Conservation (phyloP, 2,888 invertebrate genomes). For the Synanthedon formicaeformis region DNA sequence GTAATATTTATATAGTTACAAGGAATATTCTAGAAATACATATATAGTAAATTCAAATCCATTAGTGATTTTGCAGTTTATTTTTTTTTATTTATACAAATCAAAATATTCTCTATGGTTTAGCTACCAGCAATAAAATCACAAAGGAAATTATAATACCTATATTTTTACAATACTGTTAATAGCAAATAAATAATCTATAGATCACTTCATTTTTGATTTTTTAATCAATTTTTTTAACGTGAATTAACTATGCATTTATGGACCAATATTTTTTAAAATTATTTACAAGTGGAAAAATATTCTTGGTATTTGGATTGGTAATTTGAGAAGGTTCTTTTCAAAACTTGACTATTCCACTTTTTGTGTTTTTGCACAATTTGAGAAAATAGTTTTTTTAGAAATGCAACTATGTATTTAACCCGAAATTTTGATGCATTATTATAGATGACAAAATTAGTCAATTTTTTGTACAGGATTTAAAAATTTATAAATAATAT, state of each 20-base stretch:
- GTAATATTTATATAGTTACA: conserved; percentile 23
- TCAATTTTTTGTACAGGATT: too few species aligned
- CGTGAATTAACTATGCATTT: background rate
- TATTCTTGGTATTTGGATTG: too few species aligned
- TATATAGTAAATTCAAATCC: conserved; percentile 50
- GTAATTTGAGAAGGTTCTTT: too few species aligned
- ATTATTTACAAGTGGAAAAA: background rate
- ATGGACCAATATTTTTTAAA: background rate
- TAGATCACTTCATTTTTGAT: conserved; percentile 15
- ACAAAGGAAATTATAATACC: conserved; percentile 23
- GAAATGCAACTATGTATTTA: too few species aligned
- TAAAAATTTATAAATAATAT: too few species aligned
- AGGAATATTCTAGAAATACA: conserved; percentile 30
- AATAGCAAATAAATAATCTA: conserved; percentile 18
- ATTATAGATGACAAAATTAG: too few species aligned
- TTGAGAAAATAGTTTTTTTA: too few species aligned
- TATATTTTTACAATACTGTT: conserved; percentile 37
- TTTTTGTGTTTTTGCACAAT: too few species aligned
- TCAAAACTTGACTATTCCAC: too few species aligned
- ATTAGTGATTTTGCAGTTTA: conserved; percentile 62
- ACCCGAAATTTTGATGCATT: too few species aligned
- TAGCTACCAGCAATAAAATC: conserved; percentile 32
- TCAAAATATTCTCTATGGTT: conserved; percentile 21
- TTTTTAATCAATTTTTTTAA: background rate
- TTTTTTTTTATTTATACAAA: conserved; percentile 25